Conservation (phyloP, 53 echinoderm and acorn worm species). For the Actinopyga echinites region DNA sequence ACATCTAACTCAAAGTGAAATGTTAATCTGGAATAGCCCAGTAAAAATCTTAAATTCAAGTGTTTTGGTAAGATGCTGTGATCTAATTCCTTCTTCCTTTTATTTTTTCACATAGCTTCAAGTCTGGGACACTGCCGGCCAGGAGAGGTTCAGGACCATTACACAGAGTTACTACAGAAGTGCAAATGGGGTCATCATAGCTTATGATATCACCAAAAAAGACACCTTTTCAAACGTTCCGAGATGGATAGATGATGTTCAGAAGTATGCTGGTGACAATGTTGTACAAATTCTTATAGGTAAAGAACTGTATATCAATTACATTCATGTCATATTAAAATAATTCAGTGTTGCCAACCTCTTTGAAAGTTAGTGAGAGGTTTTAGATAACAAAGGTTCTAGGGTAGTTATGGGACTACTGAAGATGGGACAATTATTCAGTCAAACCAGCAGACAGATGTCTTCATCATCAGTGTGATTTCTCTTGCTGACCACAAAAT, state of each 20-base stretch:
- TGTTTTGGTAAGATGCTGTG: neutral
- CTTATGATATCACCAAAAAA: constrained; percentile 98
- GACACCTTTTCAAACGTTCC: constrained; percentile 94
- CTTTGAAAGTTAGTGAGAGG: too few species aligned
- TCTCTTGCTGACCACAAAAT: too few species aligned
- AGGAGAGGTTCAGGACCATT: constrained; percentile 93
- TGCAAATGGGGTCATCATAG: constrained; percentile 97
- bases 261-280: constrained; percentile 92
- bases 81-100: neutral
- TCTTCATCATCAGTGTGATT: too few species aligned
- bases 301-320: constrained; percentile 37
- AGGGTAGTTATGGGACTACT: too few species aligned
- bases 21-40: too few species aligned
- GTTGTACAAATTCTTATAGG: constrained; percentile 94
- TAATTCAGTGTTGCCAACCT: too few species aligned
- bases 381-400: too few species aligned
- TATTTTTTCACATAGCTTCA: constrained; percentile 68
- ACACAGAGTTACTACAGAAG: constrained; percentile 99
- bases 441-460: too few species aligned
- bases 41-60: neutral
- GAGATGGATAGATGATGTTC: constrained; percentile 97
- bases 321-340: too few species aligned
- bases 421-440: too few species aligned
- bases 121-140: constrained; percentile 99
- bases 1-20: too few species aligned